phyloP scores from a whole-genome alignment of 2,888 invertebrate genomes.

The Dryococelus australis region DNA sequence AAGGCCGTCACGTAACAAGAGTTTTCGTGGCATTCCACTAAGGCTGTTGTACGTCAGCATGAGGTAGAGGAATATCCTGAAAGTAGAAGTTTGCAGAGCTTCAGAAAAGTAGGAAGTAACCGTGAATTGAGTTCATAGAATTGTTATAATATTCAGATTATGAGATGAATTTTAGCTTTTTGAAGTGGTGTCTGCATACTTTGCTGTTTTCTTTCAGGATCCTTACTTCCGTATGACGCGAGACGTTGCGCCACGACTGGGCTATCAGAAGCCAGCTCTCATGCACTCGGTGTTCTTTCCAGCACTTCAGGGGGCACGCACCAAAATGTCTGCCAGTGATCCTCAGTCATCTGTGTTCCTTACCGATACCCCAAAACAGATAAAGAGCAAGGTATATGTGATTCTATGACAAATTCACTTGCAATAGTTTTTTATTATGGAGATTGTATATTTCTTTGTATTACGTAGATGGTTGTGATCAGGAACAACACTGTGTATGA shows the following conservation, averaged over 20 bases:
- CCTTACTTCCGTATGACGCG: conserved; percentile 99
- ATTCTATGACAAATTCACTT: too few species aligned
- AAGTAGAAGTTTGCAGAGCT: too few species aligned
- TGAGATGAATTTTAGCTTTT: too few species aligned
- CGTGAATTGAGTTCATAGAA: too few species aligned
- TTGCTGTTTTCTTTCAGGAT: conserved; percentile 66
- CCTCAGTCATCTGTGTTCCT: conserved; percentile 92
- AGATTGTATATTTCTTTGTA: background rate
- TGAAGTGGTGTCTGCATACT: background rate
- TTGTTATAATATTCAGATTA: too few species aligned
- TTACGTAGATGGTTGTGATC: background rate
- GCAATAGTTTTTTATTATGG: background rate
- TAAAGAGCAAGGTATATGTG: conserved; percentile 85
- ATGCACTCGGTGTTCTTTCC: conserved; percentile 91
- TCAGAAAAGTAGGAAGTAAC: too few species aligned
- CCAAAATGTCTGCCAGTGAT: conserved; percentile 99
- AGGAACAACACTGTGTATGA: too few species aligned
- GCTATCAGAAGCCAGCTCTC: conserved; percentile 86
- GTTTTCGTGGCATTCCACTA: too few species aligned
- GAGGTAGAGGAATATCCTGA: too few species aligned
- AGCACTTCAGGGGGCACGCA: conserved; percentile 93
- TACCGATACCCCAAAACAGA: conserved; percentile 94
- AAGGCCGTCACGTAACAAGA: too few species aligned
- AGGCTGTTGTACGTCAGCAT: too few species aligned
- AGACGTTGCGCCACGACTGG: conserved; percentile 94